Conservation (phyloP, 2,113 vertebrate species). For the Pongo pygmaeus region DNA sequence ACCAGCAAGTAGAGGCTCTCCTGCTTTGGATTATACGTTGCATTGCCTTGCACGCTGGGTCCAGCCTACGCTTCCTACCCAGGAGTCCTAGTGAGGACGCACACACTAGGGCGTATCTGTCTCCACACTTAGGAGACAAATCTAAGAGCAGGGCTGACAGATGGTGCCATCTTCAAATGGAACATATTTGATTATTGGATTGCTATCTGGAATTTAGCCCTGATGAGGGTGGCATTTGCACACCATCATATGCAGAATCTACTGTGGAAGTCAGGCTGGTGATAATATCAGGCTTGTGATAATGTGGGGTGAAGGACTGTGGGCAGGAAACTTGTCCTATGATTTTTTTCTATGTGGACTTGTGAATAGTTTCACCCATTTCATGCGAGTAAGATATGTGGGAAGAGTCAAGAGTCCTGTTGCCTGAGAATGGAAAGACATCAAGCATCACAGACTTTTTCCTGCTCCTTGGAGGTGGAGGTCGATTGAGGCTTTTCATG, state of each 20-base stretch:
- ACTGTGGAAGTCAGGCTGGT: background rate
- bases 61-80: background rate
- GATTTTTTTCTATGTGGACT: background rate
- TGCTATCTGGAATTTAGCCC: background rate
- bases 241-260: background rate
- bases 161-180: background rate
- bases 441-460: background rate
- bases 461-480: background rate
- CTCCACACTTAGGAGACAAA: background rate
- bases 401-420: background rate
- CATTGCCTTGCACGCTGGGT: background rate
- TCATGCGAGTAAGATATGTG: background rate
- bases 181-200: background rate
- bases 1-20: rapidly evolving
- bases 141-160: background rate
- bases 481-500: constrained; percentile 28
- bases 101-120: background rate
- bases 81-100: background rate
- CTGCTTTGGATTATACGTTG: background rate
- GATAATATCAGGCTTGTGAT: background rate
- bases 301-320: background rate
- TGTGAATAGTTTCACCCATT: background rate
- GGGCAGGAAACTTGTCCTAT: background rate
- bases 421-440: background rate
- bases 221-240: background rate